Base-by-base conservation (phyloP, 2,797 vertebrate species). In the Lagodon rhomboides region DNA sequence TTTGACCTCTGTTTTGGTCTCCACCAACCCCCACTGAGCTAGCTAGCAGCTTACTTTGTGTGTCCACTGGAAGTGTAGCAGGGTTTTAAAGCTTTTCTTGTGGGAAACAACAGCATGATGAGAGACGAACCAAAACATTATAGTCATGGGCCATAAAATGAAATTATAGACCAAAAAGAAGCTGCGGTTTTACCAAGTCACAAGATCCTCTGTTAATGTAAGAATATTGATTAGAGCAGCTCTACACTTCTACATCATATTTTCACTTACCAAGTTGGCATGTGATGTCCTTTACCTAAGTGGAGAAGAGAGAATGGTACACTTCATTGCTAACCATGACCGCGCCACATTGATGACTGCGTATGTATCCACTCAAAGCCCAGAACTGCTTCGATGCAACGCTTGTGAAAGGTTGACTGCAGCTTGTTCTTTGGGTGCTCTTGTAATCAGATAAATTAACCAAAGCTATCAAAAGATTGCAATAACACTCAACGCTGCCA, bases 391-490 rank as follows among this genome's bases (percentile, higher is more conserved):
- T 69, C 44, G 75, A 91, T 71, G 83, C 85, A 86, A 86, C 88
- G 73, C 87, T 74, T 25, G 73, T 65, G 82, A 86, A 77, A 83
- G 80, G 88, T 87, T 86, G 91, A 77, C 80, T 86, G 88, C 65
- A 64, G 87, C 87, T 81, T 91, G 90, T 92, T 91, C 89, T 85
- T 77, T 46, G 86, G 90, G 82, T 74, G 89, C 86, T 90, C 91
- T 82, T 94, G 92, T 95, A 95, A 96, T 95, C 94, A 95, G 92
- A 95, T 95, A 95, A 95, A 96, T 96, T 95, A 96, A 93, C 92
- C 91, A 90, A 92, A 87, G 94, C 95, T 94, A 95, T 96, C 95
- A 94, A 95, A 95, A 94, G 93, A 95, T 94, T 96, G 95, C 95
- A 96, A 95, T 95, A 96, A 95, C 94, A 94, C 94, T 95, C 93